Percentiles rank a stretch among this genome's conserved stretches.
Conservation (phyloP, 2,113 vertebrate species). For the Ochotona curzoniae region DNA sequence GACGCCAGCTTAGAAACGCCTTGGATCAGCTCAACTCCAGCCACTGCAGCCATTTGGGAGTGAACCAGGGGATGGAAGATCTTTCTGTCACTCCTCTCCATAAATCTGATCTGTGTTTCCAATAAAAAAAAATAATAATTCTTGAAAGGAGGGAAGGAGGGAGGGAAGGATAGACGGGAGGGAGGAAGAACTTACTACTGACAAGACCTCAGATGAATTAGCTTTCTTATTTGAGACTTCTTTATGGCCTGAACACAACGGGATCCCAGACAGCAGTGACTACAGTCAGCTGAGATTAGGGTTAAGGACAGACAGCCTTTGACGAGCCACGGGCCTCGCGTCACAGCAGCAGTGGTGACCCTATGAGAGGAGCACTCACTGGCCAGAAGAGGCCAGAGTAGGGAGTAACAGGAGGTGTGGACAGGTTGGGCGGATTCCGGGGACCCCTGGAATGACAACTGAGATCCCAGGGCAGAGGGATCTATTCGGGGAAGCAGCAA, state of each 20-base stretch:
- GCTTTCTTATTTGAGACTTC: neutral
- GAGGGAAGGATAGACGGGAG: too few relatives aligned
- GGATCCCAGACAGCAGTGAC: neutral
- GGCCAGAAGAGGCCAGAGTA: neutral
- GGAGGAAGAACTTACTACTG: neutral
- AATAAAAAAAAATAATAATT: too few relatives aligned
- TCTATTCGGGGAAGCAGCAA: neutral
- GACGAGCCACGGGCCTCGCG: too few relatives aligned
- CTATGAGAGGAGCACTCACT: neutral
- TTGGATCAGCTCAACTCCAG: too few relatives aligned
- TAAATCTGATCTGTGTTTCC: too few relatives aligned
- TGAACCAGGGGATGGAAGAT: too few relatives aligned
- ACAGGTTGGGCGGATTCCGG: neutral
- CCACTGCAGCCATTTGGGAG: too few relatives aligned
- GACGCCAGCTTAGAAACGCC: neutral
- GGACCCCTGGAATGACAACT: neutral
- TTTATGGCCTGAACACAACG: neutral
- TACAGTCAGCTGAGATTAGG: neutral
- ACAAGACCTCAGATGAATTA: neutral
- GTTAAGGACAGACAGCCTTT: neutral
- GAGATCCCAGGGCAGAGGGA: neutral
- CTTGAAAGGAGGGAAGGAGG: too few relatives aligned
- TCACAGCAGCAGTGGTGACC: neutral
- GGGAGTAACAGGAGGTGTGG: rapidly evolving
- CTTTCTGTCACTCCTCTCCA: too few relatives aligned